Base-by-base conservation (phyloP, 2,113 vertebrate species). In the Atrichornis clamosus region DNA sequence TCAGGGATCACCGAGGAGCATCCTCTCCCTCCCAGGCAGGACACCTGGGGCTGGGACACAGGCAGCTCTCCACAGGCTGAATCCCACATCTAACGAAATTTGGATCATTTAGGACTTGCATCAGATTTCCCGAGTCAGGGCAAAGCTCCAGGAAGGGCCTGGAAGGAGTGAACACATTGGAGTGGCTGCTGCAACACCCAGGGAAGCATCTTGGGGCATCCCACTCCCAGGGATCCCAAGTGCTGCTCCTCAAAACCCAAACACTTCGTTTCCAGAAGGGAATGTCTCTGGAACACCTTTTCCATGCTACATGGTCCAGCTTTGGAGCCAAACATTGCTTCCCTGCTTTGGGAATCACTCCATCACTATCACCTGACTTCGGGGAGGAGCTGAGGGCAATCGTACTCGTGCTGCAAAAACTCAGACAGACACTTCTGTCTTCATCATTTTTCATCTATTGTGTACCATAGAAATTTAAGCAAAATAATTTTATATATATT, bases 391-490 rank as follows among this genome's bases (percentile, higher is more conserved):
- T 12, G 4, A 53, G 65, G 64, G 88, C 26, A 37, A 37, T 35
- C 1, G 5, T 46, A 73, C 78, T 90, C 17, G 9, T 46, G 87
- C 77, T 77, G 94, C 86, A 90, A 96, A 97, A 97, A 97, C 89
- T 97, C 97, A 96, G 96, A 97, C 96, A 96, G 97, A 84, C 39
- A 0, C 39, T 46, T 55, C 96, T 95, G 97, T 97, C 98, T 92
- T 98, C 97, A 97, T 98, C 41, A 96, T 97, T 97, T 97, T 93
- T 93, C 91, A 84, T 93, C 92, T 97, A 84, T 93, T 93, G 95
- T 64, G 87, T 95, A 97, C 95, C 97, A 97, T 97, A 98, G 90
- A 98, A 98, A 98, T 97, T 95, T 98, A 98, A 97, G 97, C 96
- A 98, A 98, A 98, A 98, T 98, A 98, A 93, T 96, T 97, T 80